A percentile compares a stretch with the other conserved stretches of the same genome.
phyloP scores from a whole-genome alignment of 2,113 vertebrate species.

The Dissostichus mawsoni region DNA sequence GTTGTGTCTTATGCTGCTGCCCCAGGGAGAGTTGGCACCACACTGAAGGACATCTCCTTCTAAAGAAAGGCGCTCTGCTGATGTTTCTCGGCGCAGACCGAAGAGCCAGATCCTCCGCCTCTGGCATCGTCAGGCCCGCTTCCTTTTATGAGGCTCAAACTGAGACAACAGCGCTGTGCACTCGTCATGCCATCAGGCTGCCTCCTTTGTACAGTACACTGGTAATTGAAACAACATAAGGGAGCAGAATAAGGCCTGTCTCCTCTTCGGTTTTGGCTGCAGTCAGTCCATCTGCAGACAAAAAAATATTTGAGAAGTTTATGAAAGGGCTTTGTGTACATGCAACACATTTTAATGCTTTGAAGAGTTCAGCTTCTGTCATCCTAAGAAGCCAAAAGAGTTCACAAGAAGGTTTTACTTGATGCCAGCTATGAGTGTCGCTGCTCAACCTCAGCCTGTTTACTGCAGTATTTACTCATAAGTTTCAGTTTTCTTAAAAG shows the following conservation, averaged over 20 bases:
- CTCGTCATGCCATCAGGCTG: slow-evolving; percentile 74
- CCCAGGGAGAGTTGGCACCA: slow-evolving; percentile 71
- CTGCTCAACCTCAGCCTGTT: slow-evolving; percentile 24
- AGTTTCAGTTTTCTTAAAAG: slow-evolving; percentile 1
- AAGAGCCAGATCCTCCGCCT: slow-evolving; percentile 74
- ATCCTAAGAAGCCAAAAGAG: slow-evolving; percentile 36
- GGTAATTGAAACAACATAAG: slow-evolving; percentile 77
- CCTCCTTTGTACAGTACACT: slow-evolving; percentile 76
- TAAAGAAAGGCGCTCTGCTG: slow-evolving; percentile 64
- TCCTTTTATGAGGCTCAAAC: slow-evolving; percentile 85
- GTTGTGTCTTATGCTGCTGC: slow-evolving; percentile 65
- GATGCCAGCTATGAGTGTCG: not conserved
- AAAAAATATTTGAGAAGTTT: slow-evolving; percentile 66
- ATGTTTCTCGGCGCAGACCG: slow-evolving; percentile 68
- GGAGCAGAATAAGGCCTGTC: slow-evolving; percentile 69
- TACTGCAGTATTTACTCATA: slow-evolving; percentile 8
- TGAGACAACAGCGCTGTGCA: slow-evolving; percentile 72
- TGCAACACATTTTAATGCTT: slow-evolving; percentile 62
- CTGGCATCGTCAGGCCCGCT: slow-evolving; percentile 82
- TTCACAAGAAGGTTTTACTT: slow-evolving; percentile 40
- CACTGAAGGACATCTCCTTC: slow-evolving; percentile 81
- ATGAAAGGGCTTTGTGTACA: slow-evolving; percentile 70
- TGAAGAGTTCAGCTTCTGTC: slow-evolving; percentile 71
- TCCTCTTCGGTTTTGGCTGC: slow-evolving; percentile 68
- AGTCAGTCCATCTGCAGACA: slow-evolving; percentile 69